A percentile compares a stretch with the other conserved stretches of the same genome.
These are phyloP conservation scores for Pantelozetes paolii DNA, from an alignment of 2,888 invertebrate genomes.

Conservation along the genomic window DNA sequence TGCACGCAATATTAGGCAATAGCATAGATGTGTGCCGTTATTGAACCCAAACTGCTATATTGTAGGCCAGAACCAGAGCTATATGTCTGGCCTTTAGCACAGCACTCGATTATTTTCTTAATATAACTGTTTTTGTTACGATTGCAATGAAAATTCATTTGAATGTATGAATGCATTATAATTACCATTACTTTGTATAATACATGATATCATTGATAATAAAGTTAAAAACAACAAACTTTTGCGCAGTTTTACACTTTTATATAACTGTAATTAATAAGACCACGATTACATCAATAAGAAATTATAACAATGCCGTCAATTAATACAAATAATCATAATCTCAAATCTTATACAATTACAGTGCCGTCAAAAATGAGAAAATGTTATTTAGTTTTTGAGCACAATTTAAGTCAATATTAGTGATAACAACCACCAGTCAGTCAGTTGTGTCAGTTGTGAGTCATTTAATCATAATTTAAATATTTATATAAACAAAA, in stretches of 20 bases:
- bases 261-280: slow-evolving; percentile 38
- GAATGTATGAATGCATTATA: slow-evolving; percentile 35
- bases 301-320: slow-evolving; percentile 28
- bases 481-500: neutral
- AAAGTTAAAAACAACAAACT: slow-evolving; percentile 26
- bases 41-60: neutral
- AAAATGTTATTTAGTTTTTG: slow-evolving; percentile 1
- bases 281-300: slow-evolving; percentile 35
- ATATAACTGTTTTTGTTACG: slow-evolving; percentile 31
- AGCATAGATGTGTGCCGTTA: neutral
- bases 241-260: slow-evolving; percentile 36
- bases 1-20: neutral
- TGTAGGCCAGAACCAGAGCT: neutral
- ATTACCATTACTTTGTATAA: slow-evolving; percentile 3
- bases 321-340: slow-evolving; percentile 14
- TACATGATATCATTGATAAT: slow-evolving; percentile 21
- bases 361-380: slow-evolving; percentile 20
- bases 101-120: slow-evolving; percentile 18
- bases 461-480: neutral
- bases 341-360: slow-evolving; percentile 29
- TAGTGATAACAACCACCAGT: slow-evolving; percentile 21
- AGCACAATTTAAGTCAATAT: slow-evolving; percentile 33
- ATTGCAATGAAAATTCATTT: slow-evolving; percentile 30
- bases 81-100: neutral
- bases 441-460: neutral